Conservation (phyloP, 35 echinoderm and acorn worm genomes). For the Anneissia japonica region DNA sequence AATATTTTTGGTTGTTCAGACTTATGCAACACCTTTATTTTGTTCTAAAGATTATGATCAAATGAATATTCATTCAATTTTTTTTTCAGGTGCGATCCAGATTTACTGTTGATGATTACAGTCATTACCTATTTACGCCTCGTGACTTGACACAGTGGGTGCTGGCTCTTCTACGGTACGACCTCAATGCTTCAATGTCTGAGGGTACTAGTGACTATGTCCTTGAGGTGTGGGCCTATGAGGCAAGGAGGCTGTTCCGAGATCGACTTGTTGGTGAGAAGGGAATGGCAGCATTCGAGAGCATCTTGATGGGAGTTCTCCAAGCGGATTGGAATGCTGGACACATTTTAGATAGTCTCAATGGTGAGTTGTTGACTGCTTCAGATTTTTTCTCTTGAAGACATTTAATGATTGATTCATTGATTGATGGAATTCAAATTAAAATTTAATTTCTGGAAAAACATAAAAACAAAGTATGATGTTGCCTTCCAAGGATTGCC, state of each 20-base stretch:
- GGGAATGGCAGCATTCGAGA: conserved; percentile 67
- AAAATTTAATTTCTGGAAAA: too few relatives aligned
- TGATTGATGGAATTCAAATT: too few relatives aligned
- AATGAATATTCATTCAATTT: too few relatives aligned
- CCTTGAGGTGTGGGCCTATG: conserved; percentile 91
- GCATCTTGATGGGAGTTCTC: conserved; percentile 62
- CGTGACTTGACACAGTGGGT: conserved; percentile 96
- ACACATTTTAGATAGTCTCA: conserved; percentile 71
- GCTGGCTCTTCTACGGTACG: conserved; percentile 76
- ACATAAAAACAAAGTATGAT: too few relatives aligned
- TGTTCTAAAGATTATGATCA: too few relatives aligned
- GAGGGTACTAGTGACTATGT: conserved; percentile 81
- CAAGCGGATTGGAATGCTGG: conserved; percentile 97
- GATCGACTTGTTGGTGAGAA: conserved; percentile 84
- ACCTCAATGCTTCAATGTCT: conserved; percentile 55
- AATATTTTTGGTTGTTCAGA: too few relatives aligned
- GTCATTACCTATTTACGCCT: conserved; percentile 95
- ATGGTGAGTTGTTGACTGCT: conserved; percentile 38
- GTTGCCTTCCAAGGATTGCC: too few relatives aligned
- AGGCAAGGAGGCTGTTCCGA: conserved; percentile 72
- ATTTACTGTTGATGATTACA: conserved; percentile 91
- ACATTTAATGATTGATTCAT: too few relatives aligned
- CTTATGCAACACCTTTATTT: too few relatives aligned
- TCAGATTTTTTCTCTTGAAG: too few relatives aligned
- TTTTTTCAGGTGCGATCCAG: conserved; percentile 53